Evolutionary conservation across 2,888 invertebrate genomes (phyloP), one percentile per base, ranked within the genome.

Genomic region (Ophioninae sp.): DNA sequence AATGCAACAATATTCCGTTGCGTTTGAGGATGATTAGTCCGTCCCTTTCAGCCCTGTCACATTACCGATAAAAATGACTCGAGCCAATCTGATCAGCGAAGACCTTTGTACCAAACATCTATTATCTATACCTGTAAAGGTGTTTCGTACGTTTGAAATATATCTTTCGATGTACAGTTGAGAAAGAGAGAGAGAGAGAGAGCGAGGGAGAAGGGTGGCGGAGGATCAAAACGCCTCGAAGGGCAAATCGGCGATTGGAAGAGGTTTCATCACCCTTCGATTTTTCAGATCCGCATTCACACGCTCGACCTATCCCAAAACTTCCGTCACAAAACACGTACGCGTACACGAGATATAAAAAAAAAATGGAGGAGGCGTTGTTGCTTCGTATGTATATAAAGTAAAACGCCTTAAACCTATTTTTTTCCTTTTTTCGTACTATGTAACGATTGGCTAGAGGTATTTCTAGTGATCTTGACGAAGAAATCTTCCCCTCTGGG

Each of bases 231-330:
- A 76, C 57, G 76, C 81, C 62, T 77, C 41, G n/a, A 72, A 59
- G 20, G 67, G 41, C 57, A 50, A 59, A 68, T 30, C 44, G 65
- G 44, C 56, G 69, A 82, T 82, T 82, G 82, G 75, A 85, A 80
- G 84, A 75, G 68, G 64, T 68, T 75, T 84, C 77, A 73, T 82
- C 82, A 70, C 82, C 84, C 85, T 85, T 80, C 72, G 72, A 82
- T 84, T 82, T 82, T 85, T 79, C 84, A 67, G 50, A 67, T 70
- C 79, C 67, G 75, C 75, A 84, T 79, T 84, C 84, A 84, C 84
- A 84, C 84, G 84, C 81, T 84, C 81, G 84, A 81, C 84, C 84
- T 81, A 81, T 79, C 84, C 67, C 81, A 84, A 84, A 79, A 44
- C 57, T 76, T 76, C 69, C 59, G 50, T 62, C 39, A 6, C 62